Evolutionary conservation across 2,797 vertebrate species (phyloP), one percentile per base, ranked within the genome.

Genomic region (Pseudochromis fuscus): DNA sequence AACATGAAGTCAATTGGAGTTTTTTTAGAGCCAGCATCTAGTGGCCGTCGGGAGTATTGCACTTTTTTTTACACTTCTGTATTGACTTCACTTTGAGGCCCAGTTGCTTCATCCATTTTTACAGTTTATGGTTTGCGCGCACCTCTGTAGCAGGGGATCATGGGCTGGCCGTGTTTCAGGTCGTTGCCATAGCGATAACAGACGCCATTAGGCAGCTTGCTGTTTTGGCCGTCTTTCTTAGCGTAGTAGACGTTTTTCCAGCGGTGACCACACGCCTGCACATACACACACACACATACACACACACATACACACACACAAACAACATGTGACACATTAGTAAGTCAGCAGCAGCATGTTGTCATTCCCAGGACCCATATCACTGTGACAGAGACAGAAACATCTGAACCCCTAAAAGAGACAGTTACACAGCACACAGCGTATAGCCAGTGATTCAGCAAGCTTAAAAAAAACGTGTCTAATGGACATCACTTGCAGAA

Each of bases 241-340:
- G 94, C 81, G 23, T 95, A 96, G 91, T 66, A 96, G 72, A 97
- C 78, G 52, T 99, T 99, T 93, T 99, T 99, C 98, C 98, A 99
- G 45, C 96, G 95, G 81, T 99, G 98, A 62, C 94, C 98, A 92
- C 98, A 99, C 24, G 96, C 96, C 98, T 99, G 56, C 37, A 64
- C 35, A 73, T 35, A 72, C 44, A 75, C 59, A 81, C 49, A 74
- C 52, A 76, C 56, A 72, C 51, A 76, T 62, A 68, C 28, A 74
- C 42, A 71, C 16, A 80, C 45, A 60, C 35, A 56, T 38, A 61
- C 28, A 53, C 55, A 49, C 62, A 73, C 42, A 64, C 40, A 75
- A 42, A 80, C 65, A 81, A 67, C 81, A 86, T 87, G 80, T 85
- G 75, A 89, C 68, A 79, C 33, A 81, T 81, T 72, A 71, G 23